These are phyloP conservation scores for Nettapus auritus DNA, from an alignment of 2,113 vertebrate species.

Conservation along the genomic window DNA sequence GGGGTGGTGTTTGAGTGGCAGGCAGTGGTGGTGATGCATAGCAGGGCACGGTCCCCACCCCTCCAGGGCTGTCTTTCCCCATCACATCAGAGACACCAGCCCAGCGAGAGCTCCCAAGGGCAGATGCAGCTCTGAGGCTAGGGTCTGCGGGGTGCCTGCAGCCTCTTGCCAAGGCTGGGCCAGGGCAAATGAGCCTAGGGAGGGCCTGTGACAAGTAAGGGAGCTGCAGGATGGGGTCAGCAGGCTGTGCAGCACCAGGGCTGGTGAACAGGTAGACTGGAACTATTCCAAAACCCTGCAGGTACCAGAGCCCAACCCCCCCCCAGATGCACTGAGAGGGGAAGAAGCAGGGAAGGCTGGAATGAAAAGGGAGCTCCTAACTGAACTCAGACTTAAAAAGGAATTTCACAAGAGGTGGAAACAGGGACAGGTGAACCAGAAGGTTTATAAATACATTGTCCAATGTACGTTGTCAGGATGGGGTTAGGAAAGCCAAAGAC, in stretches of 20 bases:
- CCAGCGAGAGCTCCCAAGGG: accelerated
- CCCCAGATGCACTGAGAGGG: neutral
- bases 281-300: neutral
- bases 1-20: too few relatives aligned
- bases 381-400: neutral
- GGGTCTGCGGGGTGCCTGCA: too few relatives aligned
- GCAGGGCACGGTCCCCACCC: neutral
- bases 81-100: neutral
- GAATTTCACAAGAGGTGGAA: neutral
- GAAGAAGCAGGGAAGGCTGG: neutral
- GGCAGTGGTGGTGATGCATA: too few relatives aligned
- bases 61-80: neutral
- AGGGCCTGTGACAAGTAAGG: too few relatives aligned
- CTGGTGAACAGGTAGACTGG: neutral
- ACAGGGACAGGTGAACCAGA: neutral
- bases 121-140: neutral
- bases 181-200: neutral
- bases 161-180: neutral
- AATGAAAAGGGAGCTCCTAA: neutral
- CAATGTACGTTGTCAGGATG: too few relatives aligned
- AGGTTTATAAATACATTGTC: neutral
- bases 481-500: neutral
- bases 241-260: too few relatives aligned
- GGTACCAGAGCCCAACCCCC: neutral
- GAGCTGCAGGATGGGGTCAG: neutral